These are phyloP conservation scores for Littorina saxatilis DNA, from an alignment of 1,140 invertebrate genomes.

Conservation along the genomic window DNA sequence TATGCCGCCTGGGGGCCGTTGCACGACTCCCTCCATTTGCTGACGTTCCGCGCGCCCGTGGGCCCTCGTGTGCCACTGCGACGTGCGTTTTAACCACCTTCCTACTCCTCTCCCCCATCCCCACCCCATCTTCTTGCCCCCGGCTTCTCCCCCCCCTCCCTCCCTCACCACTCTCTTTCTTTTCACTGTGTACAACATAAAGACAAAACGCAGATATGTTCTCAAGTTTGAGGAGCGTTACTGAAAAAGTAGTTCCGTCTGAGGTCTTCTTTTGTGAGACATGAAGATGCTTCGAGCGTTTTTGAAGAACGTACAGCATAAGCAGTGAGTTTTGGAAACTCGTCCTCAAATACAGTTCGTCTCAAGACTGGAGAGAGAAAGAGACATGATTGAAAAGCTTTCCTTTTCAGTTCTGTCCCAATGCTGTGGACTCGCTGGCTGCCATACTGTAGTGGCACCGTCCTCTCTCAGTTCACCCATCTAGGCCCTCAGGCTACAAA, in stretches of 20 bases:
- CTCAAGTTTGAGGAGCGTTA: no score
- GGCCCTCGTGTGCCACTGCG: not conserved
- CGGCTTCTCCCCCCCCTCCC: not conserved
- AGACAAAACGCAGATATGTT: not conserved
- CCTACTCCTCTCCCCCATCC: not conserved
- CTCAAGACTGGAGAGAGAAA: not conserved
- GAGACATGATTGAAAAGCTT: conserved; percentile 10
- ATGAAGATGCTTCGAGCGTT: no score
- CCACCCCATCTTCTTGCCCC: not conserved
- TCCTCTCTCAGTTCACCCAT: not conserved
- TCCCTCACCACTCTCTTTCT: no score
- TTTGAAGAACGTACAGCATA: no score
- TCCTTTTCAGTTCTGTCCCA: conserved; percentile 8
- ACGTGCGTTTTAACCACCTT: conserved; percentile 24
- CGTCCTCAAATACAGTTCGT: no score
- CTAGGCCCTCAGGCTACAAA: not conserved
- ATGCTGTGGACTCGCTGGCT: not conserved
- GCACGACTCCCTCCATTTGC: conserved; percentile 36
- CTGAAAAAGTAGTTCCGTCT: no score
- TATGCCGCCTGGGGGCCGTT: conserved; percentile 19
- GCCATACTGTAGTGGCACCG: not conserved
- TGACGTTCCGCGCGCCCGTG: not conserved
- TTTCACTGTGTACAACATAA: not conserved
- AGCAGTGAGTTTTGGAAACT: no score
- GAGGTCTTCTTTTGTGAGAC: no score